Conservation (phyloP, 2,888 invertebrate species). For the Agonopterix alstromeriana region DNA sequence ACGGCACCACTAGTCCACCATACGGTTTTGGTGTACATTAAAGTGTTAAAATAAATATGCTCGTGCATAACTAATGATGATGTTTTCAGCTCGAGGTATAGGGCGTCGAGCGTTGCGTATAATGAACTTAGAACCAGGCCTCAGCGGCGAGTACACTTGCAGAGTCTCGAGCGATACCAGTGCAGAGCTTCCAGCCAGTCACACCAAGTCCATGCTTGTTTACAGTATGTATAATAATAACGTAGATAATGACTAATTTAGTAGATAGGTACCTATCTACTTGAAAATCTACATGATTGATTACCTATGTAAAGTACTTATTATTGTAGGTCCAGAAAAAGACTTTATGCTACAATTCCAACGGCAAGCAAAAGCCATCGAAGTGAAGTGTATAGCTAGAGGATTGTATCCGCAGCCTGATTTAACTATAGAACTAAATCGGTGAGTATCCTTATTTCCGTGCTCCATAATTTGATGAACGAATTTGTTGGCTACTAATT, state of each 20-base stretch:
- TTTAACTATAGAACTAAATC: constrained; percentile 26
- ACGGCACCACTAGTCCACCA: too few species aligned
- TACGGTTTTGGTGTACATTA: too few species aligned
- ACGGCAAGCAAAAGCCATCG: constrained; percentile 6
- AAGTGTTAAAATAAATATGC: too few species aligned
- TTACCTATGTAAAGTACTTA: neutral
- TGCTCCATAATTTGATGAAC: too few species aligned
- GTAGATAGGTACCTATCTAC: neutral
- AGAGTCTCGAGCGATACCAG: constrained; percentile 17
- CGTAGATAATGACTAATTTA: too few species aligned
- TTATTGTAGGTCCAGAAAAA: constrained; percentile 25
- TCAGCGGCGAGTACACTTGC: constrained; percentile 37
- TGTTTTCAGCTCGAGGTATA: neutral
- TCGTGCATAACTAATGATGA: too few species aligned
- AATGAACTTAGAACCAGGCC: constrained; percentile 17
- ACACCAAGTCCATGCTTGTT: constrained; percentile 17
- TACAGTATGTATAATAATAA: constrained; percentile 23
- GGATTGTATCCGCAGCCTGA: constrained; percentile 31
- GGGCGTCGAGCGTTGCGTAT: constrained; percentile 17
- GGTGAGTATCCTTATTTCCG: constrained; percentile 14
- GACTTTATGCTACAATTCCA: constrained; percentile 23
- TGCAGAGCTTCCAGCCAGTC: constrained; percentile 2
- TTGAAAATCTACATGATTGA: neutral
- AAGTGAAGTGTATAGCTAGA: constrained; percentile 24
- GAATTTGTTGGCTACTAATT: too few species aligned